Evolutionary conservation across 2,797 vertebrate species (phyloP).

Genomic region (Schizopygopsis pylzovi): DNA sequence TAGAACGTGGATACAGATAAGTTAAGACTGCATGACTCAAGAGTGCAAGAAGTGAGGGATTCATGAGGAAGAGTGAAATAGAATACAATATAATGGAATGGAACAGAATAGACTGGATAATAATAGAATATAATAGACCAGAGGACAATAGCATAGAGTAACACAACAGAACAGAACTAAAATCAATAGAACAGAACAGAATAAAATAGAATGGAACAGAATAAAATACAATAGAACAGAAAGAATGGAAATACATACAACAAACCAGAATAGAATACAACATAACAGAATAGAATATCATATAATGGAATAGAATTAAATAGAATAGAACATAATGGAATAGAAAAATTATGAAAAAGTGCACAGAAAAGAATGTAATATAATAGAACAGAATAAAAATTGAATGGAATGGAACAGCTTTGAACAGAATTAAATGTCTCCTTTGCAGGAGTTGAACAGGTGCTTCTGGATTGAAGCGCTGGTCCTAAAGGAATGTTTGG

Average conservation of each 20-base stretch:
- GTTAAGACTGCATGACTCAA: too few relatives aligned
- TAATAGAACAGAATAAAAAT: neutral
- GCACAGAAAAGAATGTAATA: neutral
- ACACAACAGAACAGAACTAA: too few relatives aligned
- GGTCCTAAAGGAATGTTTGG: neutral
- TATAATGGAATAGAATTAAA: too few relatives aligned
- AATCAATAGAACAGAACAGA: too few relatives aligned
- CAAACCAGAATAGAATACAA: too few relatives aligned
- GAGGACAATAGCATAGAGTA: neutral
- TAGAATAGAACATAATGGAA: neutral
- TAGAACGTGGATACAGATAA: too few relatives aligned
- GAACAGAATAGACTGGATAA: neutral
- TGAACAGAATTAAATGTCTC: neutral
- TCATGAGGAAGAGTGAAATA: too few relatives aligned
- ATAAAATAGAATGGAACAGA: too few relatives aligned
- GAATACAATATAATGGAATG: neutral
- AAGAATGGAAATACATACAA: too few relatives aligned
- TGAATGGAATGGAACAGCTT: neutral
- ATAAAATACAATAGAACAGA: too few relatives aligned
- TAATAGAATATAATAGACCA: neutral
- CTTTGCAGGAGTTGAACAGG: neutral
- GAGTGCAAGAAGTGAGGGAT: too few relatives aligned
- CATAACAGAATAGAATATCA: too few relatives aligned
- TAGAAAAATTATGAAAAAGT: neutral
- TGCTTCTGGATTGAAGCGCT: neutral